Evolutionary conservation across 1,140 invertebrate species (phyloP), one percentile per base, ranked within the genome.

Genomic region (Tetragonula clypearis): DNA sequence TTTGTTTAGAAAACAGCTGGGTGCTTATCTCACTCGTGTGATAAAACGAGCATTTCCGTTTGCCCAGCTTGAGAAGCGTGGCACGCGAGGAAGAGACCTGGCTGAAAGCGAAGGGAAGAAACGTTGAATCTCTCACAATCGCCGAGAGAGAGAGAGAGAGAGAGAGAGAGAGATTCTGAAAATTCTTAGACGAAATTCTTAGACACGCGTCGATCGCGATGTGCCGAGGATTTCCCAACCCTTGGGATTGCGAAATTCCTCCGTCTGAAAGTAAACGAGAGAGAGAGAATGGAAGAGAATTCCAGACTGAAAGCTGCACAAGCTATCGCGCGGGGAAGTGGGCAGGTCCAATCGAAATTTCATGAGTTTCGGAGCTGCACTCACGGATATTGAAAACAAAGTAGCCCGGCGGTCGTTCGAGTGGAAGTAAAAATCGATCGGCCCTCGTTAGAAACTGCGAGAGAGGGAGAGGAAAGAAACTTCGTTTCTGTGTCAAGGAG

Each of bases 361-460:
- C 41, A 78, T 35, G 35, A 35, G 55, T n/a, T 26, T 35, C 3
- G 9, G 2, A 66, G 71, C 58, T 56, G 23, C 74, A 78, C 65
- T 83, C 6, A 83, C 73, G 73, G 73, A 77, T 83, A 83, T 83
- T 69, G 73, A 58, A 83, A 69, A 83, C 81, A 77, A 66, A 77
- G 41, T 74, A 19, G 14, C 17, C 4, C 4, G n/a, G 19, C 19
- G 2, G 30, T 26, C 23, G 58, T 49, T 21, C 23, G 65, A 41
- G 5, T 56, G 17, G n/a, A 76, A 68, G 17, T 58, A 60, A 49
- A 65, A 62, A 85, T 85, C 72, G 79, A 85, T 81, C 26, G 71
- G 2, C 3, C 55, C 60, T 75, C 78, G 60, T 85, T 85, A 79
- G 55, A 69, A 53, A 2, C 49, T 41, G 14, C 12, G 23, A 49